Conservation (phyloP, 2,113 vertebrate species). For the Electrona antarctica region DNA sequence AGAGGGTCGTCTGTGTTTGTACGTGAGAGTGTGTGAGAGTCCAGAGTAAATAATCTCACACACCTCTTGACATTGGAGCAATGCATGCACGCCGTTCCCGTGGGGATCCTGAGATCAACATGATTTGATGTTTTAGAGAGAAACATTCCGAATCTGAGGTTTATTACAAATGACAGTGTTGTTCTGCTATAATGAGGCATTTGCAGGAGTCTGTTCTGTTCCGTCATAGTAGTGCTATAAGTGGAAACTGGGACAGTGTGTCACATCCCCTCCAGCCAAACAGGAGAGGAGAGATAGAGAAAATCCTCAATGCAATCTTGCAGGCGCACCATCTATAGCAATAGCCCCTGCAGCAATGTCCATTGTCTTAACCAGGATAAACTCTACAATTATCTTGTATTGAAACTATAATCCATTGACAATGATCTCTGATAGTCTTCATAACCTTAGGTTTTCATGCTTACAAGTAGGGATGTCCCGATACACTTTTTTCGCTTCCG, state of each 20-base stretch:
- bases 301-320: constrained; percentile 44
- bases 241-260: constrained; percentile 67
- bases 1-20: too few relatives aligned
- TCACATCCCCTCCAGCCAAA: constrained; percentile 46
- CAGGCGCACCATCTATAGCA: constrained; percentile 33
- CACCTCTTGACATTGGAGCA: not conserved
- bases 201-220: constrained; percentile 40
- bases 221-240: constrained; percentile 36
- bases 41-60: too few relatives aligned
- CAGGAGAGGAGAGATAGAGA: constrained; percentile 13
- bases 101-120: too few relatives aligned
- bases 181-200: constrained; percentile 46
- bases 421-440: not conserved
- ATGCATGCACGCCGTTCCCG: too few relatives aligned
- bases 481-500: too few relatives aligned
- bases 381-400: constrained; percentile 4
- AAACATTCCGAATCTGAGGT: constrained; percentile 55
- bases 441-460: not conserved
- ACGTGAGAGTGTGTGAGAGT: too few relatives aligned
- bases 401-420: not conserved
- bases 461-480: too few relatives aligned
- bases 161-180: constrained; percentile 46
- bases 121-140: not conserved
- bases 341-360: constrained; percentile 13
- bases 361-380: constrained; percentile 17